phyloP scores from a whole-genome alignment of 2,888 invertebrate species.

The Scaptomyza reducta region DNA sequence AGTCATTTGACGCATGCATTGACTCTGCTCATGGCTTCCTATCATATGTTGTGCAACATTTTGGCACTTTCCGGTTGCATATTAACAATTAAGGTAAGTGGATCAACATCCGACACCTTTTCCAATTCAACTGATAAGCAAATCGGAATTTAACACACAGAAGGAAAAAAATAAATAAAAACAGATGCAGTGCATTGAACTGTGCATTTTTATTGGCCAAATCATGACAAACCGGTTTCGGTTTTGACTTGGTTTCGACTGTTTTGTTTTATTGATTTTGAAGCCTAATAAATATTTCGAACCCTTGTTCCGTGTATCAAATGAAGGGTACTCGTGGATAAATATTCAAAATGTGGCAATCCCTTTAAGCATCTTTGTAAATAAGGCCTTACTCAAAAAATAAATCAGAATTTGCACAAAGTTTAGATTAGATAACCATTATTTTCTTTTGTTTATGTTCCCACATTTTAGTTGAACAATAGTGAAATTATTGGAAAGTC shows the following conservation, averaged over 20 bases:
- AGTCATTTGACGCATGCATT: constrained; percentile 96
- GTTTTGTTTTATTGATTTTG: constrained; percentile 12
- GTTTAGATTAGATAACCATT: background rate
- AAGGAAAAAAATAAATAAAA: constrained; percentile 10
- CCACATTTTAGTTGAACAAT: background rate
- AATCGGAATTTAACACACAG: constrained; percentile 22
- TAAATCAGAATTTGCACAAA: no score
- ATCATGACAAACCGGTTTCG: constrained; percentile 42
- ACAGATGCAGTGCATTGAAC: constrained; percentile 48
- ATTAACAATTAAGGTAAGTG: constrained; percentile 90
- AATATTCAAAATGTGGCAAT: background rate
- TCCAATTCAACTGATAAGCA: constrained; percentile 45
- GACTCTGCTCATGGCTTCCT: constrained; percentile 95
- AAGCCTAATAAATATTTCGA: constrained; percentile 16
- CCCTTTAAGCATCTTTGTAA: no score
- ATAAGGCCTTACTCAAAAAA: no score
- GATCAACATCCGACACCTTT: constrained; percentile 34
- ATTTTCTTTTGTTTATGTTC: background rate
- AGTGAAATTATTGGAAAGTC: background rate
- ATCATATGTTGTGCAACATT: constrained; percentile 97
- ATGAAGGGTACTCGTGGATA: background rate
- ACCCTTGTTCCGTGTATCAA: background rate
- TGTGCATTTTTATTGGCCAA: constrained; percentile 5
- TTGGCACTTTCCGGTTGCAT: constrained; percentile 93
- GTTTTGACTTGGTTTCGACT: constrained; percentile 24